phyloP scores from a whole-genome alignment of 2,888 invertebrate species.

The Plebejus anna region DNA sequence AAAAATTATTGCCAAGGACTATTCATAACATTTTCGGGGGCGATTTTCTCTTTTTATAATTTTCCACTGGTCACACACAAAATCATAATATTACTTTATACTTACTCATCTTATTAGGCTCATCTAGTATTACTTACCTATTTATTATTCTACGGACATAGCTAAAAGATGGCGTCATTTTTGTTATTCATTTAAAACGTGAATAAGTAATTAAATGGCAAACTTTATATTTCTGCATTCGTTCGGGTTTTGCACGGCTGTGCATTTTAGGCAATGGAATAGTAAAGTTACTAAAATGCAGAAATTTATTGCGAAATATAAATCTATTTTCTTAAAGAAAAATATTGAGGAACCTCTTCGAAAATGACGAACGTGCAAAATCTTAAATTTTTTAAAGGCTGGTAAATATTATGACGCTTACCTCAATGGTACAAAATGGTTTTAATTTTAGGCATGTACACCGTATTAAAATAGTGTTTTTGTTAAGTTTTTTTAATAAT shows the following conservation, averaged over 20 bases:
- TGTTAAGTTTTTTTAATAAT: no score
- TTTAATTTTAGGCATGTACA: no score
- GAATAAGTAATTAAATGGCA: background rate
- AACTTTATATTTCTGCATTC: background rate
- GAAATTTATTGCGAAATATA: background rate
- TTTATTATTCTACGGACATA: constrained; percentile 6
- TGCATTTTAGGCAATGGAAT: background rate
- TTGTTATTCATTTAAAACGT: constrained; percentile 6
- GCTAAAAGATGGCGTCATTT: constrained; percentile 15
- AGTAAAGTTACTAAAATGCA: background rate
- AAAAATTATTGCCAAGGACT: no score
- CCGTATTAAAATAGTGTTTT: no score
- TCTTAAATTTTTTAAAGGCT: background rate
- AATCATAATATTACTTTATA: no score
- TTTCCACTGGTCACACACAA: no score
- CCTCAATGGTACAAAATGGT: no score
- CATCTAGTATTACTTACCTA: background rate
- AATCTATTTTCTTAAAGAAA: background rate
- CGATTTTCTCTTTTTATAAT: no score
- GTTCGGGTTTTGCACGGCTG: background rate
- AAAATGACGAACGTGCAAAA: background rate
- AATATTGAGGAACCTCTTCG: background rate
- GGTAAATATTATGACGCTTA: no score
- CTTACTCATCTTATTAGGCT: background rate
- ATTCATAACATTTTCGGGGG: no score